Evolutionary conservation across 2,797 vertebrate genomes (phyloP), one percentile per base, ranked within the genome.

Genomic region (Clarias pachynema): DNA sequence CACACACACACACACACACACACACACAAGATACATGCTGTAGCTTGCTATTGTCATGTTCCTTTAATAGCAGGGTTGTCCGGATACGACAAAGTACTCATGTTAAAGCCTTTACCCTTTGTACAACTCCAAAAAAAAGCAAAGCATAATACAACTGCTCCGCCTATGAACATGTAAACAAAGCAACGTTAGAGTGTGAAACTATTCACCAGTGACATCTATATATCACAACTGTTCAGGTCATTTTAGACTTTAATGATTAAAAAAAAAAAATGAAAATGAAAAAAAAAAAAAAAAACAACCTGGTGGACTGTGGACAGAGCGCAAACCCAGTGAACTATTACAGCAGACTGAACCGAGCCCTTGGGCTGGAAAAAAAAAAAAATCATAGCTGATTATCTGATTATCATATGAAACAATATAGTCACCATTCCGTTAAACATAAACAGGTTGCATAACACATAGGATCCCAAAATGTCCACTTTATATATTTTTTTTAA

Each of bases 21-120:
- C 53, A 16, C 53, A 59, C 74, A 70, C 68, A 14, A 37, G 78
- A 65, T 68, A 6, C 49, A n/a, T 53, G 26, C 65, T 34, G 24
- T 2, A n/a, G 56, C 31, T 10, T 70, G 16, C 29, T 31, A 69
- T 40, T 20, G 49, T 24, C 49, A 12, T 26, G 56, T 26, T 82
- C 3, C 74, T 16, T 18, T 60, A 78, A 82, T 60, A 31, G 62
- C 7, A 49, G 26, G 80, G 14, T 70, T 82, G 63, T 53, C 63
- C 5, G 20, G 72, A 59, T 44, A 69, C 12, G 63, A 65, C 56
- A 53, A 53, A 69, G 85, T 56, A 31, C 73, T 49, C 44, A 20
- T 18, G 70, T 83, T 79, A 56, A 62, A 81, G 79, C 60, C 79
- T 66, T 73, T 20, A 65, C 34, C 12, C 10, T 65, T 40, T 66